A percentile compares a stretch with the other conserved stretches of the same genome.
These are phyloP conservation scores for Euclidia mi DNA, from an alignment of 2,888 invertebrate species.

Conservation along the genomic window DNA sequence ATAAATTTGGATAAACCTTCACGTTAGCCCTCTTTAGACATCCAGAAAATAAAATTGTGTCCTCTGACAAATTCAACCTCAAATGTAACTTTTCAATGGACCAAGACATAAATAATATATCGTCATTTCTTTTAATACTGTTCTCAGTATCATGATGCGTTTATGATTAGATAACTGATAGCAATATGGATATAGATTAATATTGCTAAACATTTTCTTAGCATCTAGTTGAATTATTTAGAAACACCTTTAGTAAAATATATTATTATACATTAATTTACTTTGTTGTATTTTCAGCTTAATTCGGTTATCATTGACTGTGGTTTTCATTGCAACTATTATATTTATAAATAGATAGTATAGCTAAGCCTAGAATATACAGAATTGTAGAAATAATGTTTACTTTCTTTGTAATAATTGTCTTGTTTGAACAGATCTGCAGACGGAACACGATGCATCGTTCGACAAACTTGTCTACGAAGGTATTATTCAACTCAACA, in stretches of 20 bases:
- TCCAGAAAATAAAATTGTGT: too few species aligned
- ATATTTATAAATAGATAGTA: too few species aligned
- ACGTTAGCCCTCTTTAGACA: too few species aligned
- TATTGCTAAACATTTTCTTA: too few species aligned
- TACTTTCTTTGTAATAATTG: background rate
- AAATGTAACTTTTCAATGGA: too few species aligned
- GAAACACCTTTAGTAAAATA: too few species aligned
- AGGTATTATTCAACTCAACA: constrained; percentile 62
- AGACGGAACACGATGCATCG: constrained; percentile 42
- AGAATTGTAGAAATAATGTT: background rate
- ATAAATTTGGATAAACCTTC: too few species aligned
- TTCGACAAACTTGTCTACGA: constrained; percentile 74
- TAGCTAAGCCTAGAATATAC: constrained; percentile 1
- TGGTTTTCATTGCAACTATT: constrained; percentile 72
- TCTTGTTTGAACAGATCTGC: constrained; percentile 44
- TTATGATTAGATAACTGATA: constrained; percentile 11
- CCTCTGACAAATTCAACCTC: too few species aligned
- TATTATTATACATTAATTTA: too few species aligned
- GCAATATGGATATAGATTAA: background rate
- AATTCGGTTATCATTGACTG: constrained; percentile 39
- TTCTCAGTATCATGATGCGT: background rate
- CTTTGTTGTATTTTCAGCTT: constrained; percentile 1
- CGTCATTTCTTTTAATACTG: background rate
- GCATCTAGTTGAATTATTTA: background rate
- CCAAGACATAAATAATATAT: too few species aligned